These are phyloP conservation scores for Notolabrus celidotus DNA, from an alignment of 2,797 vertebrate species.

Conservation along the genomic window DNA sequence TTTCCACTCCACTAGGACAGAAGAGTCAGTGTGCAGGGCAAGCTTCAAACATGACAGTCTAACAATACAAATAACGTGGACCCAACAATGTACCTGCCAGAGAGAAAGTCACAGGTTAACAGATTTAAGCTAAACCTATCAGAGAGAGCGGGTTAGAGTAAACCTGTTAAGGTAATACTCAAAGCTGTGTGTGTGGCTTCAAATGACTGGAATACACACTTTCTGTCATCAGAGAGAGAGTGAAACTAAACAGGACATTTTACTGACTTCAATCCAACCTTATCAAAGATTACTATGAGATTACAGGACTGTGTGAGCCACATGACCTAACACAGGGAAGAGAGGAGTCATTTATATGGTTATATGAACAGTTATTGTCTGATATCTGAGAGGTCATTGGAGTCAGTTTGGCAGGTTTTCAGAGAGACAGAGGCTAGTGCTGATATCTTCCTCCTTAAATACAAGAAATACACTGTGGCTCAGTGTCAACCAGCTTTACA, in stretches of 20 bases:
- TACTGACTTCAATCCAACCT: conserved; percentile 13
- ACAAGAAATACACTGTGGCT: no score
- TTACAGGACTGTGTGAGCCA: conserved; percentile 8
- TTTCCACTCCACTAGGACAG: conserved; percentile 13
- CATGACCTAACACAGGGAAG: neutral
- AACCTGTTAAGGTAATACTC: conserved; percentile 29
- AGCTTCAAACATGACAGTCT: neutral
- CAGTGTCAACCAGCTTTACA: no score
- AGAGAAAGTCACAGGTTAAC: conserved; percentile 45
- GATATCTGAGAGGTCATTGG: conserved; percentile 6
- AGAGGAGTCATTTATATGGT: neutral
- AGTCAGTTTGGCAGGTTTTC: neutral
- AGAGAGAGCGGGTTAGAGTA: conserved; percentile 34
- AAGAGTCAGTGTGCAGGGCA: neutral
- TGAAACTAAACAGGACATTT: conserved; percentile 13
- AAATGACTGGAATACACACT: conserved; percentile 10
- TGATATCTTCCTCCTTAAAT: no score
- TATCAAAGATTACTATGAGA: conserved; percentile 21
- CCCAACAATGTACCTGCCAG: neutral
- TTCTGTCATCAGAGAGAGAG: neutral
- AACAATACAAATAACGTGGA: neutral
- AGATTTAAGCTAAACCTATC: conserved; percentile 32
- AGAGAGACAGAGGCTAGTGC: neutral
- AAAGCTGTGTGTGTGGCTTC: conserved; percentile 8
- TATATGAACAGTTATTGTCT: neutral